Conservation (phyloP, 2,888 invertebrate species). For the Epicampocera succincta region DNA sequence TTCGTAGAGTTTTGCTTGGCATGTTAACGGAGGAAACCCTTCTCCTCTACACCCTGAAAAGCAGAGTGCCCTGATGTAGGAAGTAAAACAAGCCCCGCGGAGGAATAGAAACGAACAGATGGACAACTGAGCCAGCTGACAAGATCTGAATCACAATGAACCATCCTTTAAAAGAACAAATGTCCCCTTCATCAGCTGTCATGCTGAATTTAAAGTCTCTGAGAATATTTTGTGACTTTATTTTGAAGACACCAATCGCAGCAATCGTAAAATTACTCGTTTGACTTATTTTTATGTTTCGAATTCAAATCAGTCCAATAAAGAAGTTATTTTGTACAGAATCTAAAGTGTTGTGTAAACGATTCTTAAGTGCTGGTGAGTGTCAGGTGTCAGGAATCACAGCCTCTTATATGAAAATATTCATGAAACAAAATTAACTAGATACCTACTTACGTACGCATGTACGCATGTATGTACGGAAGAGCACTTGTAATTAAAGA, state of each 20-base stretch:
- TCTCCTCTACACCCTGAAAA: too few species aligned
- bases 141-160: too few species aligned
- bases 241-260: background rate
- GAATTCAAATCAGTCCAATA: conserved; percentile 1
- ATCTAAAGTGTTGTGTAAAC: conserved; percentile 1
- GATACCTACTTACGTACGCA: background rate
- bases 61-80: too few species aligned
- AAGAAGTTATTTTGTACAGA: conserved; percentile 37
- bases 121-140: too few species aligned
- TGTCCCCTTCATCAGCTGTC: too few species aligned
- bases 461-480: background rate
- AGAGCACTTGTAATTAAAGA: conserved; percentile 9
- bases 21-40: too few species aligned
- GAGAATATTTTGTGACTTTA: too few species aligned
- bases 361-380: conserved; percentile 1
- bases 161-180: too few species aligned
- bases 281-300: background rate
- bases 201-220: too few species aligned
- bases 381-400: conserved; percentile 68
- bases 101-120: too few species aligned
- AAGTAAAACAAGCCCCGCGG: too few species aligned
- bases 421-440: conserved; percentile 27
- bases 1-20: too few species aligned
- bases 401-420: conserved; percentile 55
- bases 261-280: background rate